Evolutionary conservation across 2,797 vertebrate species (phyloP).

Genomic region (Syncerus caffer): DNA sequence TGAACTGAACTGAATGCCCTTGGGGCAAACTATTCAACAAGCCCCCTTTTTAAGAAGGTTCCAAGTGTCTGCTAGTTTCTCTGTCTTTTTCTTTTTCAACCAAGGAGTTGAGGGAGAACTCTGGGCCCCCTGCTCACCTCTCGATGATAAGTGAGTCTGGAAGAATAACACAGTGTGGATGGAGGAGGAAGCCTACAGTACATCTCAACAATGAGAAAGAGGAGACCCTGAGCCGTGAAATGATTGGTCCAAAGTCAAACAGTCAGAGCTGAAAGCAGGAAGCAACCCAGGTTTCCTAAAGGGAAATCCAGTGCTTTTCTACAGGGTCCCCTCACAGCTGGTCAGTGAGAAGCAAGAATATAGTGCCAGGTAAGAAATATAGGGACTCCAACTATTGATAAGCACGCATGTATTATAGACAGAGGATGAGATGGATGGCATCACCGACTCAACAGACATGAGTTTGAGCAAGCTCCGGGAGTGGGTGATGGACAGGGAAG

Average conservation of each 20-base stretch:
- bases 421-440: background rate
- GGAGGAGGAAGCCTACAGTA: background rate
- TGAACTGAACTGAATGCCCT: too few species aligned
- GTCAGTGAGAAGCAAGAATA: background rate
- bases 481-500: background rate
- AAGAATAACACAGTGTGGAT: rapidly evolving
- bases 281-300: background rate
- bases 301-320: background rate
- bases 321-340: rapidly evolving
- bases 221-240: background rate
- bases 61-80: rapidly evolving
- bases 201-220: background rate
- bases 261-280: background rate
- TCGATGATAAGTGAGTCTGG: rapidly evolving
- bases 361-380: rapidly evolving
- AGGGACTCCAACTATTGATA: rapidly evolving
- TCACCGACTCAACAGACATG: background rate
- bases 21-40: background rate
- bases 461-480: background rate
- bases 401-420: rapidly evolving
- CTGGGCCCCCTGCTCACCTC: rapidly evolving
- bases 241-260: background rate
- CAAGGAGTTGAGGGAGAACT: background rate
- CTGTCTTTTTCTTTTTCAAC: background rate
- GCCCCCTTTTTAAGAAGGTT: rapidly evolving